Conservation (phyloP, 2,888 invertebrate genomes). For the Rotaria sp. region DNA sequence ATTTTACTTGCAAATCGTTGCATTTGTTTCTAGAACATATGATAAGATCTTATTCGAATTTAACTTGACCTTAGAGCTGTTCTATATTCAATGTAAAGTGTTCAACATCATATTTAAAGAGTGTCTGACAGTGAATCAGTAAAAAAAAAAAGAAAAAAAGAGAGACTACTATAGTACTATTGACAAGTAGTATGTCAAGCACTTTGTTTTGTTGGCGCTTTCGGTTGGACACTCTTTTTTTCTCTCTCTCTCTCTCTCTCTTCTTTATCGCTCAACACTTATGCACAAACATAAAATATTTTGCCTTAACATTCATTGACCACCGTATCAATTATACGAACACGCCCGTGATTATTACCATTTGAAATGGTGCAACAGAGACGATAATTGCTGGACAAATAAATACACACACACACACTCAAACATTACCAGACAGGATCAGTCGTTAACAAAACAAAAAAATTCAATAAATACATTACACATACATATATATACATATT, state of each 20-base stretch:
- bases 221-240: not conserved
- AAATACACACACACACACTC: not conserved
- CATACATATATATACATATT: not conserved
- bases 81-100: not conserved
- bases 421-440: not conserved
- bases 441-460: slow-evolving; percentile 6
- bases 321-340: slow-evolving; percentile 1
- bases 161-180: not conserved
- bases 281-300: not conserved
- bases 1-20: not conserved
- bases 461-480: not conserved
- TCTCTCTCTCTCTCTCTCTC: not conserved
- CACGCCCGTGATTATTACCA: not conserved
- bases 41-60: not conserved
- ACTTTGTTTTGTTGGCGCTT: slow-evolving; percentile 6
- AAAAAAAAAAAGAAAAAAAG: not conserved
- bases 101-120: not conserved
- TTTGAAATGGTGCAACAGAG: not conserved
- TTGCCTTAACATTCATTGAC: not conserved
- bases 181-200: not conserved
- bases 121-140: not conserved
- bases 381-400: slow-evolving; percentile 9
- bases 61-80: not conserved
- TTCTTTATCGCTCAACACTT: not conserved
- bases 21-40: not conserved